A percentile compares a stretch with the other conserved stretches of the same genome.
phyloP scores from a whole-genome alignment of 2,797 vertebrate species.

The Manis crassicaudata region DNA sequence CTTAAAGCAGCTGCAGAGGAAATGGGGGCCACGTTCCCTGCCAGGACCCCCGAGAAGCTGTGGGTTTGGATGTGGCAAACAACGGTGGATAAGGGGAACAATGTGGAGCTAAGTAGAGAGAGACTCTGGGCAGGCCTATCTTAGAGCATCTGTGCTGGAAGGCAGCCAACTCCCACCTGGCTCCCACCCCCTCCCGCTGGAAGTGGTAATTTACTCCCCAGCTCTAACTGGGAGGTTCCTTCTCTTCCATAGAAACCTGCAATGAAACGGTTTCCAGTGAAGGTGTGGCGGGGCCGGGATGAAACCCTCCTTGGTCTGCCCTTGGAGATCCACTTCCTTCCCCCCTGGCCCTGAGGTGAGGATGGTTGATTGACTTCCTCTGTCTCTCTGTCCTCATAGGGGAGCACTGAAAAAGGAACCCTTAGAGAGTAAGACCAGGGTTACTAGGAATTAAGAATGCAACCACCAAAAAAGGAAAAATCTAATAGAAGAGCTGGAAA shows the following conservation, averaged over 20 bases:
- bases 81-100: rapidly evolving
- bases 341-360: neutral
- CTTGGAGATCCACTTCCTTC: neutral
- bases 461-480: neutral
- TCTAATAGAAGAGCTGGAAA: neutral
- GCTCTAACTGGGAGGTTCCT: neutral
- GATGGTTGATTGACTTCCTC: neutral
- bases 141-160: neutral
- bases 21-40: too few relatives aligned
- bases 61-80: neutral
- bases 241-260: neutral
- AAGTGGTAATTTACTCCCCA: neutral
- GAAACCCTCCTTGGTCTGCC: neutral
- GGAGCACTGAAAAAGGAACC: neutral
- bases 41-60: neutral
- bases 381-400: neutral
- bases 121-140: neutral
- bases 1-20: neutral
- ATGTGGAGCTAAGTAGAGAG: neutral
- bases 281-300: rapidly evolving
- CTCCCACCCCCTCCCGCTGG: neutral
- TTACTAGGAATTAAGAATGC: neutral
- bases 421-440: neutral
- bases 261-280: too few relatives aligned
- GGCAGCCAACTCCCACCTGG: neutral